A percentile compares a stretch with the other conserved stretches of the same genome.
Conservation (phyloP, 2,797 vertebrate species). For the Fratercula arctica region DNA sequence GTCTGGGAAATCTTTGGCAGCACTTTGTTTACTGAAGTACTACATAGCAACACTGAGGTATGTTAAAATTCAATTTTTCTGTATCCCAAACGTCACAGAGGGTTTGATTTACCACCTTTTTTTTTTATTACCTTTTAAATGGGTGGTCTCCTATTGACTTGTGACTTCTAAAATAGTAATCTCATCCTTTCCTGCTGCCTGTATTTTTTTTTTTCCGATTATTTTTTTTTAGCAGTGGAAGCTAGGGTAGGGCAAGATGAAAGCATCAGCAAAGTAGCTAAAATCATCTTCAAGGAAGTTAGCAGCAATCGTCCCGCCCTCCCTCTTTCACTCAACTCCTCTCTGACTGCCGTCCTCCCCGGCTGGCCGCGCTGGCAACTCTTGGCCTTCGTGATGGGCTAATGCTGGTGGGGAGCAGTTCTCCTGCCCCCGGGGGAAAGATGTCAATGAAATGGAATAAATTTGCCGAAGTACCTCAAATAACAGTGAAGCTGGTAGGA, state of each 20-base stretch:
- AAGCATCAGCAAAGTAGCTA: slow-evolving; percentile 38
- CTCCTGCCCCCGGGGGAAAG: slow-evolving; percentile 46
- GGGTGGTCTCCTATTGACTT: not conserved
- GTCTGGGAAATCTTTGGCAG: not conserved
- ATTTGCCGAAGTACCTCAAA: slow-evolving; percentile 82
- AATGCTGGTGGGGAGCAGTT: not conserved
- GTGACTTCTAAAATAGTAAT: not conserved
- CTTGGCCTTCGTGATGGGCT: not conserved
- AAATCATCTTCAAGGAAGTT: slow-evolving; percentile 66
- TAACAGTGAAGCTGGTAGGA: slow-evolving; percentile 83
- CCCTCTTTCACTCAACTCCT: slow-evolving; percentile 65
- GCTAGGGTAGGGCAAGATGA: not conserved
- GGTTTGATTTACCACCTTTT: not conserved
- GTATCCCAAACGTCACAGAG: not conserved
- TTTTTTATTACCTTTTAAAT: not conserved
- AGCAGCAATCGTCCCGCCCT: slow-evolving; percentile 34
- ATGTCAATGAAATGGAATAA: slow-evolving; percentile 85
- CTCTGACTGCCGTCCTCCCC: slow-evolving; percentile 34
- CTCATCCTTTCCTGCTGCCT: not conserved
- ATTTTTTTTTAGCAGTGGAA: not conserved
- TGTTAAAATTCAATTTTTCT: not conserved
- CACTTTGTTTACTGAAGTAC: not conserved
- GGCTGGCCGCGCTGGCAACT: not conserved
- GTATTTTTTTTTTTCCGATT: accelerated
- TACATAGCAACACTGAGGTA: not conserved